A percentile compares a stretch with the other conserved stretches of the same genome.
Conservation (phyloP, 2,797 vertebrate genomes). For the Parauchenoglanis ngamensis region DNA sequence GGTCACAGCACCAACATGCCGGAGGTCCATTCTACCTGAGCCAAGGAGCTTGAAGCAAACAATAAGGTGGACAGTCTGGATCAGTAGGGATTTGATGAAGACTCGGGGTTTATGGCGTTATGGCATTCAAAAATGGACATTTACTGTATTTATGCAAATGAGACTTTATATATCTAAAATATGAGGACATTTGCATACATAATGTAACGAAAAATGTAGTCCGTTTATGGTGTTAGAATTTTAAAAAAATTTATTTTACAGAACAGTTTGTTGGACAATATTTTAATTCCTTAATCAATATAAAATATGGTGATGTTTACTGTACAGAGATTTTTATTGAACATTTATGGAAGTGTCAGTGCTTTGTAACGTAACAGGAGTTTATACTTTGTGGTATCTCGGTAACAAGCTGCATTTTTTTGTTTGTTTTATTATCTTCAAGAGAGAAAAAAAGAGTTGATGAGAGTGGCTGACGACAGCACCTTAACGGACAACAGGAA, state of each 20-base stretch:
- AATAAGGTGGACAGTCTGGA: not conserved
- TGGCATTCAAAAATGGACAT: not conserved
- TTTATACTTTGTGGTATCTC: not conserved
- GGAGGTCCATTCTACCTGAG: not conserved
- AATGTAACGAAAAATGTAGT: not conserved
- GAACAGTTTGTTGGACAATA: not conserved
- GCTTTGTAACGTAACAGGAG: not conserved
- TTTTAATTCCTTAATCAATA: not conserved
- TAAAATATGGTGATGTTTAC: not conserved
- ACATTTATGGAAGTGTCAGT: not conserved
- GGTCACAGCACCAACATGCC: not conserved
- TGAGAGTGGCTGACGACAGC: not conserved
- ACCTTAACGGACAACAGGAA: not conserved
- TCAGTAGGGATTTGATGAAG: not conserved
- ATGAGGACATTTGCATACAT: too few species aligned
- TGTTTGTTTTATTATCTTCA: not conserved
- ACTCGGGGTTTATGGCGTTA: not conserved
- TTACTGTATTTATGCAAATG: not conserved
- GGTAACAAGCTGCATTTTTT: not conserved
- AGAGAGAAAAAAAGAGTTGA: not conserved
- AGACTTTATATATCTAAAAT: not conserved
- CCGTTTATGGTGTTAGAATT: not conserved
- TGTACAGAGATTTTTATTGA: not conserved
- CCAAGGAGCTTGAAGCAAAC: not conserved
- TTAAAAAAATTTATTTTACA: not conserved